Evolutionary conservation across 2,797 vertebrate species (phyloP).

Genomic region (Catamblyrhynchus diadema): DNA sequence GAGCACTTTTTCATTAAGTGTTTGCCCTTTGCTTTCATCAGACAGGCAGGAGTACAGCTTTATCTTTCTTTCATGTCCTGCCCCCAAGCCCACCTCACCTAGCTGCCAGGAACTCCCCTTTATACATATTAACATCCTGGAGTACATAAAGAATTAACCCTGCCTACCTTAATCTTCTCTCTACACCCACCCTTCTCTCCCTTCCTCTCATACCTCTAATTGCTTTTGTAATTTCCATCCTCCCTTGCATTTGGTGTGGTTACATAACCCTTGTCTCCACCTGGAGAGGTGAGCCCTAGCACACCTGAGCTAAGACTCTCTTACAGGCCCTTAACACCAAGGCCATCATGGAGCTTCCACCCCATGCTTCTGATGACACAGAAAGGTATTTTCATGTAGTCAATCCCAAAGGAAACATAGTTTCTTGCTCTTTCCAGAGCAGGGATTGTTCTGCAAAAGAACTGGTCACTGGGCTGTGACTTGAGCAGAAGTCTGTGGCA

Average conservation of each 20-base stretch:
- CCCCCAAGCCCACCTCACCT: not conserved
- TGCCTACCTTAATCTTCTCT: not conserved
- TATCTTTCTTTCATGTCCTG: not conserved
- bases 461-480: not conserved
- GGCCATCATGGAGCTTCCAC: not conserved
- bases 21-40: not conserved
- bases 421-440: not conserved
- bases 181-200: not conserved
- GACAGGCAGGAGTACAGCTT: not conserved
- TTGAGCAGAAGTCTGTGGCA: not conserved
- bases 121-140: not conserved
- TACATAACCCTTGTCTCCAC: not conserved
- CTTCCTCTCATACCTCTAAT: not conserved
- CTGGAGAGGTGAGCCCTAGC: not conserved
- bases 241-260: not conserved
- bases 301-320: not conserved
- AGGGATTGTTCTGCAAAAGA: not conserved
- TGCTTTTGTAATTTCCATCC: not conserved
- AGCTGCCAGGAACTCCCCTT: not conserved
- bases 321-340: not conserved
- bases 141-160: not conserved
- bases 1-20: not conserved
- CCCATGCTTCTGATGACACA: not conserved
- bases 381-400: not conserved
- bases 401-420: not conserved